phyloP scores from a whole-genome alignment of 2,113 vertebrate genomes.

The Ginglymostoma cirratum region DNA sequence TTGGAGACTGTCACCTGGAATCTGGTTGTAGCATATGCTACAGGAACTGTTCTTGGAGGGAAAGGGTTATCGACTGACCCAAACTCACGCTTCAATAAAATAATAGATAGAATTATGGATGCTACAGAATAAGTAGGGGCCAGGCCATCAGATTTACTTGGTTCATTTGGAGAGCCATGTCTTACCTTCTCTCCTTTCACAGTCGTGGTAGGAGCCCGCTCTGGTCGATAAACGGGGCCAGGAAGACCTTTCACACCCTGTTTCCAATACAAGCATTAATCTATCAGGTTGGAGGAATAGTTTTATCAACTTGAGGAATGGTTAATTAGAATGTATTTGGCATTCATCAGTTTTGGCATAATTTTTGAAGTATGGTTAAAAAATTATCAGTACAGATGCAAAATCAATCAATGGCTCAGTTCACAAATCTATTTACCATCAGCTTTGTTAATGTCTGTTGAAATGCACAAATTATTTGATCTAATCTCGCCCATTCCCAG shows the following conservation, averaged over 20 bases:
- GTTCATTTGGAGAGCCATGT: not conserved
- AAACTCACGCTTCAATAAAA: not conserved
- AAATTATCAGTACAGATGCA: not conserved
- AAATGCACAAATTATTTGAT: not conserved
- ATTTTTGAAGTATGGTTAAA: not conserved
- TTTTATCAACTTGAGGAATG: not conserved
- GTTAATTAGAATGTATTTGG: not conserved
- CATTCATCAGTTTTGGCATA: not conserved
- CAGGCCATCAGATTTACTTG: not conserved
- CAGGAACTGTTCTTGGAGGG: not conserved
- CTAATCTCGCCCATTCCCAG: not conserved
- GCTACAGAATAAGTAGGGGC: not conserved
- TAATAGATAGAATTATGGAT: not conserved
- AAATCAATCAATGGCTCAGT: not conserved
- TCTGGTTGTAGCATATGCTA: not conserved
- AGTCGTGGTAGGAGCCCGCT: not conserved
- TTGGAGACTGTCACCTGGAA: no score
- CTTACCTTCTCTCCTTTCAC: constrained; percentile 26
- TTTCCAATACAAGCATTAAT: not conserved
- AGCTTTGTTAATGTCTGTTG: not conserved
- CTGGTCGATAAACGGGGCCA: not conserved
- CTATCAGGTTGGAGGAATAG: not conserved
- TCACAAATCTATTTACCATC: not conserved
- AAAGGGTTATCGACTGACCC: not conserved
- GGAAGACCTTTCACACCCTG: constrained; percentile 35